Evolutionary conservation across 2,888 invertebrate genomes (phyloP).

Genomic region (Idaea dimidiata): DNA sequence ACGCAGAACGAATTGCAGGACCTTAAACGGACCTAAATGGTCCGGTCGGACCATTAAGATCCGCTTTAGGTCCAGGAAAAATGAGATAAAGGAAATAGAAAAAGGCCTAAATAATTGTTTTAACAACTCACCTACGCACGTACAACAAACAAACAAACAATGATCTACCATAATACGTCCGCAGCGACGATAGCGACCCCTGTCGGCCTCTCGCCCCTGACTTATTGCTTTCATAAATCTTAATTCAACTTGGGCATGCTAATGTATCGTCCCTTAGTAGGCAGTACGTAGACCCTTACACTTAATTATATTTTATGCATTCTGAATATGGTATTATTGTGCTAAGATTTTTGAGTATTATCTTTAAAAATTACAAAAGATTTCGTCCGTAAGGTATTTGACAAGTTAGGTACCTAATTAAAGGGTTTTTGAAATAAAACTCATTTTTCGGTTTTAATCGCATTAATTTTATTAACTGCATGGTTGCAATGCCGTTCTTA

Average conservation of each 20-base stretch:
- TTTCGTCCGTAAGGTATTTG: too few relatives aligned
- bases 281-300: conserved; percentile 13
- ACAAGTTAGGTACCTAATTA: too few relatives aligned
- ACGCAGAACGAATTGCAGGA: too few relatives aligned
- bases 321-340: neutral
- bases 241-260: conserved; percentile 36
- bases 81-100: too few relatives aligned
- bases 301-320: neutral
- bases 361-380: neutral
- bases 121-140: neutral
- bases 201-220: conserved; percentile 24
- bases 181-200: neutral
- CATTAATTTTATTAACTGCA: too few relatives aligned
- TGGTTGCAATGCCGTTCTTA: too few relatives aligned
- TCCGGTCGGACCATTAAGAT: too few relatives aligned
- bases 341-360: neutral
- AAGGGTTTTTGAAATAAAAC: too few relatives aligned
- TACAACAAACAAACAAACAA: neutral
- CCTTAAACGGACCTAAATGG: too few relatives aligned
- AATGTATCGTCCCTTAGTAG: conserved; percentile 27
- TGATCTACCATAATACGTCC: neutral
- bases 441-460: too few relatives aligned
- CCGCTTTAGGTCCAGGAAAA: too few relatives aligned
- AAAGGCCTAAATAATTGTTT: too few relatives aligned
- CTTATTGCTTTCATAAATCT: conserved; percentile 44